These are phyloP conservation scores for Gracilinanus agilis DNA, from an alignment of 2,113 vertebrate species.

Conservation along the genomic window DNA sequence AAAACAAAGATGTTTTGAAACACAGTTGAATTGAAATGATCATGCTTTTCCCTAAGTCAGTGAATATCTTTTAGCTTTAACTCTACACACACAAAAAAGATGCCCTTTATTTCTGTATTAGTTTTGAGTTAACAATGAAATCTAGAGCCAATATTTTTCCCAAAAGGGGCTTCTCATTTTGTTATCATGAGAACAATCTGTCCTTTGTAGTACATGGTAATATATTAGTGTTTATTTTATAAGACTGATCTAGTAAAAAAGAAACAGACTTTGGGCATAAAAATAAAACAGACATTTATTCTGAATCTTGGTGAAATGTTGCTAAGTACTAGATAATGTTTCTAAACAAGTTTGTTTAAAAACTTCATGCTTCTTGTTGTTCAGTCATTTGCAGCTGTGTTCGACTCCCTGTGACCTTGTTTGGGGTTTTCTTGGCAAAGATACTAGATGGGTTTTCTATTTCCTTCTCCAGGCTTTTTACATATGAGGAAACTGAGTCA, in stretches of 20 bases:
- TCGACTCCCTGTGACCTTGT: no score
- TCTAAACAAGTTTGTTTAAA: neutral
- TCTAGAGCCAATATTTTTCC: slow-evolving; percentile 21
- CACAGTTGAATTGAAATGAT: fast-evolving
- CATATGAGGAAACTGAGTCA: no score
- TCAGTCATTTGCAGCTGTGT: no score
- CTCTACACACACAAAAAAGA: neutral
- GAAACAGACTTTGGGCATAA: neutral
- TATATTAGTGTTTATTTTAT: slow-evolving; percentile 42
- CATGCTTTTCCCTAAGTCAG: slow-evolving; percentile 13
- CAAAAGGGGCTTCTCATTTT: slow-evolving; percentile 6
- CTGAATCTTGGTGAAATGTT: neutral
- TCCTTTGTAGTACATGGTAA: slow-evolving; percentile 12
- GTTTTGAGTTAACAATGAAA: slow-evolving; percentile 4
- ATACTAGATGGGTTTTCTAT: no score
- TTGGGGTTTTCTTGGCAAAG: no score
- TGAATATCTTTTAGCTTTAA: neutral
- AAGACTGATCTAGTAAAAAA: slow-evolving; percentile 35
- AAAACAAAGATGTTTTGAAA: slow-evolving; percentile 26
- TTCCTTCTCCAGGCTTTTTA: no score
- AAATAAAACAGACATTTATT: neutral
- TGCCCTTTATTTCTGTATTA: neutral
- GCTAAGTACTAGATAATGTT: neutral
- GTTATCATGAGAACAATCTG: neutral
- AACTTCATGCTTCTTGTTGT: neutral